phyloP scores from a whole-genome alignment of 2,797 vertebrate species.

The Loris lydekkerianus region DNA sequence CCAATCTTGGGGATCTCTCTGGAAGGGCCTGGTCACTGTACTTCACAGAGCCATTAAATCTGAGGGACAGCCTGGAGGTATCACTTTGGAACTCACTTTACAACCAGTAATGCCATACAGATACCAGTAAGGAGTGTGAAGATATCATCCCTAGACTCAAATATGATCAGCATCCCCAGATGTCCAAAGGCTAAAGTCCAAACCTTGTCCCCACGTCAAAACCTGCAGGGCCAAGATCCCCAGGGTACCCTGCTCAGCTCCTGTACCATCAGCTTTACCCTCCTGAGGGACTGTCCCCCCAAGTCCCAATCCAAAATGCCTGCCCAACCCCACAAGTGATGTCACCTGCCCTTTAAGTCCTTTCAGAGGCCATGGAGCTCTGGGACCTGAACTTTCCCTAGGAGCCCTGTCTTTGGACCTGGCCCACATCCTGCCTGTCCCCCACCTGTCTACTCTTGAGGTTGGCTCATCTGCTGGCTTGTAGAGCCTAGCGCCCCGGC shows the following conservation, averaged over 20 bases:
- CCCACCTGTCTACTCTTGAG: rapidly evolving
- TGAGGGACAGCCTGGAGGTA: rapidly evolving
- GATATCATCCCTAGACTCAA: rapidly evolving
- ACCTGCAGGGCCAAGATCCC: not conserved
- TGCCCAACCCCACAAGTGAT: not conserved
- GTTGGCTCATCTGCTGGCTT: not conserved
- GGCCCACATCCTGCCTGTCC: not conserved
- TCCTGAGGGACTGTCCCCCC: not conserved
- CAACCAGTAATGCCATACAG: rapidly evolving
- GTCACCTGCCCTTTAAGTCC: not conserved
- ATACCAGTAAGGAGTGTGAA: rapidly evolving
- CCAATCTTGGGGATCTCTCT: not conserved
- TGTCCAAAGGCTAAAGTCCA: not conserved
- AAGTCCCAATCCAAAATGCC: not conserved
- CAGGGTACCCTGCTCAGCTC: not conserved
- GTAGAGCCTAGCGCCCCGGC: not conserved
- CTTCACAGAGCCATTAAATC: too few relatives aligned
- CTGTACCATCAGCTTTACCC: not conserved
- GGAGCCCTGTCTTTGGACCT: not conserved
- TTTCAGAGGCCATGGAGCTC: not conserved
- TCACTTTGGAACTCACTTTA: not conserved
- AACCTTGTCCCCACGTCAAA: not conserved
- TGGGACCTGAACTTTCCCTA: rapidly evolving
- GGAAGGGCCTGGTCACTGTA: not conserved
- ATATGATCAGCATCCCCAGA: rapidly evolving